phyloP scores from a whole-genome alignment of 2,113 vertebrate genomes.

The Sterna hirundo region DNA sequence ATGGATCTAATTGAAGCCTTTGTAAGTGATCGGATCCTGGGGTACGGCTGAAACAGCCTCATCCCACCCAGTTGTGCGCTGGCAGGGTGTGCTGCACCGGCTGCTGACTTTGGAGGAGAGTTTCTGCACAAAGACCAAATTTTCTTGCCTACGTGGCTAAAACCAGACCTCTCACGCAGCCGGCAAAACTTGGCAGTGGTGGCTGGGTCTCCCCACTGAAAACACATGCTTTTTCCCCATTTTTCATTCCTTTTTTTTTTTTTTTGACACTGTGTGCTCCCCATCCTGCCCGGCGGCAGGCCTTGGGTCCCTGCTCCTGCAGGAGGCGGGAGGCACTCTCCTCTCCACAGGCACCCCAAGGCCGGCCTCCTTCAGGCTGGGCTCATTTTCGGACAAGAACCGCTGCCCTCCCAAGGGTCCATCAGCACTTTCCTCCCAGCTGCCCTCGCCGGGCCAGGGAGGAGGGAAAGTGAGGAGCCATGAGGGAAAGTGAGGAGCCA shows the following conservation, averaged over 20 bases:
- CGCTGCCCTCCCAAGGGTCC: rapidly evolving
- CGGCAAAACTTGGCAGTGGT: rapidly evolving
- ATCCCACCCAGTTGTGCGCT: neutral
- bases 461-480: neutral
- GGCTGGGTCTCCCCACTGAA: neutral
- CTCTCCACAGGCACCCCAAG: neutral
- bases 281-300: rapidly evolving
- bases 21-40: neutral
- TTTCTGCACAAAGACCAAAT: neutral
- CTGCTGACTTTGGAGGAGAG: neutral
- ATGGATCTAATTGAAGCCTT: constrained; percentile 55
- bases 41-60: neutral
- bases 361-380: rapidly evolving
- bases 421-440: rapidly evolving
- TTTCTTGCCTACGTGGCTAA: neutral
- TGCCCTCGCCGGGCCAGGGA: rapidly evolving
- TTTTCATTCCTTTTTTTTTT: neutral
- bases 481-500: neutral
- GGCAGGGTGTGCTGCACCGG: neutral
- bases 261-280: rapidly evolving
- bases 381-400: rapidly evolving
- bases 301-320: rapidly evolving
- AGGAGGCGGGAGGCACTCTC: rapidly evolving
- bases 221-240: rapidly evolving
- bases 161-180: rapidly evolving